Conservation (phyloP, 2,888 invertebrate genomes). For the Standfussiana lucernea region DNA sequence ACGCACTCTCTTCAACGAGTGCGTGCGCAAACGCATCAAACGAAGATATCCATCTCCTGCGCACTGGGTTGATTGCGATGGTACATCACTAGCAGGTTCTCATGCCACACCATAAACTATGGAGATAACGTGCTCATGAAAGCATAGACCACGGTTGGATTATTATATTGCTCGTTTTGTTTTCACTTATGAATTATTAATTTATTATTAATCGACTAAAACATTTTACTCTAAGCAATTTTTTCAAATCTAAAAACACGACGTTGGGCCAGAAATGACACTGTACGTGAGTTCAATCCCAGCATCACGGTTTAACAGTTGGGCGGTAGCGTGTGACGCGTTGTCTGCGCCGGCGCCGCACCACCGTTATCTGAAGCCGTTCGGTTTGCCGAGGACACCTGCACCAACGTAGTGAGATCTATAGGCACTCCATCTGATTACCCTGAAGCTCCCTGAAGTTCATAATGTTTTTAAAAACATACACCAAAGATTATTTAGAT, state of each 20-base stretch:
- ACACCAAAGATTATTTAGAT: background rate
- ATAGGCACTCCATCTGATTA: background rate
- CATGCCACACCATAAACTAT: slow-evolving; percentile 11
- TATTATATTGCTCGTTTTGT: slow-evolving; percentile 4
- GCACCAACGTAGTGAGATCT: background rate
- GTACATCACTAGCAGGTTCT: background rate
- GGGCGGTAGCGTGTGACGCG: slow-evolving; percentile 56
- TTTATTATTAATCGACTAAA: slow-evolving; percentile 4
- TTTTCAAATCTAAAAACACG: background rate
- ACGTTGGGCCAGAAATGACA: background rate
- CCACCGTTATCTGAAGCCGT: slow-evolving; percentile 52
- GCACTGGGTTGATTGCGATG: slow-evolving; percentile 56
- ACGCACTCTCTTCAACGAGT: slow-evolving; percentile 38
- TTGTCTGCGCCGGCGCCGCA: slow-evolving; percentile 33
- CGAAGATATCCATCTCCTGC: slow-evolving; percentile 54
- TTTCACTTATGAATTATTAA: slow-evolving; percentile 12
- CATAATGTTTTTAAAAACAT: background rate
- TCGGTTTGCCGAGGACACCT: background rate
- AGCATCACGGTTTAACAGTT: slow-evolving; percentile 40
- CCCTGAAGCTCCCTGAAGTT: background rate
- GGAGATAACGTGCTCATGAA: slow-evolving; percentile 1
- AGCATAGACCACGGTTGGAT: background rate
- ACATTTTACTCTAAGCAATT: background rate
- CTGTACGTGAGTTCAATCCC: background rate
- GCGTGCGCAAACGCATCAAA: slow-evolving; percentile 46